Evolutionary conservation across 2,113 vertebrate genomes (phyloP).

Genomic region (Dasyornis broadbenti): DNA sequence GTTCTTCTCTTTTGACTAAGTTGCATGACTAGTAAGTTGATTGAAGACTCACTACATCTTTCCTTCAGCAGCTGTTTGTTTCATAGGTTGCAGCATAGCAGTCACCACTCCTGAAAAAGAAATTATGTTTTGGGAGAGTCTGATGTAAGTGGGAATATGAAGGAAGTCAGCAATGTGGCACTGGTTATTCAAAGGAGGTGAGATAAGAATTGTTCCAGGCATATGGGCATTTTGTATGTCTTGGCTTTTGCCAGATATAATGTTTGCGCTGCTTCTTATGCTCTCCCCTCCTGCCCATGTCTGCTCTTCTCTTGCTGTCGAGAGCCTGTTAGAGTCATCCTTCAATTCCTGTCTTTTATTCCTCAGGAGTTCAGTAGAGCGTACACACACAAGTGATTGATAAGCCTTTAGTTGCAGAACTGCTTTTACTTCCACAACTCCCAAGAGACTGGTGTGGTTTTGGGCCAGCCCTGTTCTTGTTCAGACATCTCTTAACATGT

Average conservation of each 20-base stretch:
- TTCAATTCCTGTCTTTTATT: neutral
- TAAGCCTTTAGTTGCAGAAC: slow-evolving; percentile 23
- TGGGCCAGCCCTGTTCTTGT: slow-evolving; percentile 47
- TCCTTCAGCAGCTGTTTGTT: neutral
- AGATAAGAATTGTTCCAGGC: neutral
- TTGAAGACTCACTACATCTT: neutral
- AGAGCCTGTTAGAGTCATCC: neutral
- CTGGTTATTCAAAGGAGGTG: neutral
- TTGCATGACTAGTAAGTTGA: neutral
- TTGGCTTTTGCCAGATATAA: neutral
- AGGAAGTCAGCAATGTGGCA: neutral
- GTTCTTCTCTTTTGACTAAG: neutral
- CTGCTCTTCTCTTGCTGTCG: neutral
- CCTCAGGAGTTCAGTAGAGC: neutral
- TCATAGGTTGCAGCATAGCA: neutral
- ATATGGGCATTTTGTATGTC: neutral
- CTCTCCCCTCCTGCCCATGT: neutral
- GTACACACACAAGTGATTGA: neutral
- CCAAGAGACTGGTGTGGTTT: slow-evolving; percentile 7
- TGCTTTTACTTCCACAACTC: slow-evolving; percentile 26
- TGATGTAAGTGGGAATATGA: neutral
- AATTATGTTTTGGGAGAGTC: neutral
- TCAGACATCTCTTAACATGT: slow-evolving; percentile 49
- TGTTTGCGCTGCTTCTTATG: neutral
- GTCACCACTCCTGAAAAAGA: neutral